A percentile compares a stretch with the other conserved stretches of the same genome.
phyloP scores from a whole-genome alignment of 2,113 vertebrate species.

The Eurystomus gularis region DNA sequence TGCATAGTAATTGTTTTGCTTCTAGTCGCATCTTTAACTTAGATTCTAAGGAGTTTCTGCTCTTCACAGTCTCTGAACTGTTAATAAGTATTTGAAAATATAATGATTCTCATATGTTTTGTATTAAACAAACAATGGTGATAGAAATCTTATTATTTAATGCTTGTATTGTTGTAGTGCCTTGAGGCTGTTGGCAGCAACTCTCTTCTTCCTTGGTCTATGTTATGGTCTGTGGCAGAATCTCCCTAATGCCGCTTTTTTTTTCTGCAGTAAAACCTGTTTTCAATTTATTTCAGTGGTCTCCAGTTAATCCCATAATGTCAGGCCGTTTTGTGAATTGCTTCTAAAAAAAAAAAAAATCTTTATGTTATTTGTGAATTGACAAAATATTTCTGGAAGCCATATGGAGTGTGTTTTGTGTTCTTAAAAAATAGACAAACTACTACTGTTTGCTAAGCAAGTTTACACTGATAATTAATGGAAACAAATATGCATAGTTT shows the following conservation, averaged over 20 bases:
- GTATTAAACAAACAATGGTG: constrained; percentile 49
- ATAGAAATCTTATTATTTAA: constrained; percentile 58
- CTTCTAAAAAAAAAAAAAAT: neutral
- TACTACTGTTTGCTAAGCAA: neutral
- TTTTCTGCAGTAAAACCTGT: neutral
- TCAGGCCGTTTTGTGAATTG: neutral
- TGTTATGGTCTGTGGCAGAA: neutral
- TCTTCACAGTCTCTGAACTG: neutral
- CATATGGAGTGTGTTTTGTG: neutral
- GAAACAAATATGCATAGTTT: neutral
- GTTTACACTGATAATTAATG: neutral
- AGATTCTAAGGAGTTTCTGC: neutral
- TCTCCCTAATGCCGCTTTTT: neutral
- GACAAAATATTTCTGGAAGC: neutral
- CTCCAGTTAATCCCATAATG: neutral
- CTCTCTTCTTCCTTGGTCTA: neutral
- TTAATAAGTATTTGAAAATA: constrained; percentile 39
- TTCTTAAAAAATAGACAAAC: neutral
- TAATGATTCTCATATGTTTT: constrained; percentile 7
- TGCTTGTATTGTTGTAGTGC: constrained; percentile 14
- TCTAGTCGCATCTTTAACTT: neutral
- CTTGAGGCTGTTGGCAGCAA: constrained; percentile 22
- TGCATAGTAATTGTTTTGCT: neutral
- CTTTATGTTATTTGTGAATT: neutral
- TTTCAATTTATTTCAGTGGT: constrained; percentile 3